These are phyloP conservation scores for Calephelis perditalis DNA, from an alignment of 2,888 invertebrate genomes.

Conservation along the genomic window DNA sequence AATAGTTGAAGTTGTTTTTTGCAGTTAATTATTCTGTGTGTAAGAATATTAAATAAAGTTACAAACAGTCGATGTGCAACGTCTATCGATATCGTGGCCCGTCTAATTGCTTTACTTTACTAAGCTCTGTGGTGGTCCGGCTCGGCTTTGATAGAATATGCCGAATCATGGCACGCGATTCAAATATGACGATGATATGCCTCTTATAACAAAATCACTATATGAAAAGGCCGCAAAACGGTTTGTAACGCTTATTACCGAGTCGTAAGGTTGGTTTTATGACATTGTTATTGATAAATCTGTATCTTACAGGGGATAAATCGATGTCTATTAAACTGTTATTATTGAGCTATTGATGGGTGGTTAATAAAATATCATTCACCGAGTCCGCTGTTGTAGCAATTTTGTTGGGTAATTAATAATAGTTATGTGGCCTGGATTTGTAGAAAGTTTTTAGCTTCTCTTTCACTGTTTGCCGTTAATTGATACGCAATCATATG, in stretches of 20 bases:
- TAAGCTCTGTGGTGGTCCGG: constrained; percentile 70
- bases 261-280: constrained; percentile 9
- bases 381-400: constrained; percentile 41
- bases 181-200: constrained; percentile 72
- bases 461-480: constrained; percentile 4
- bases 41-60: no score
- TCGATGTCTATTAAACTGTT: constrained; percentile 72
- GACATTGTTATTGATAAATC: constrained; percentile 13
- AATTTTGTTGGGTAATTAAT: constrained; percentile 40
- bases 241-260: constrained; percentile 19
- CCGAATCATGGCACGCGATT: constrained; percentile 76
- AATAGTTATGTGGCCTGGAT: constrained; percentile 18
- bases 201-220: constrained; percentile 48
- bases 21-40: no score
- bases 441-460: constrained; percentile 8
- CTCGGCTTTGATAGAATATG: constrained; percentile 65
- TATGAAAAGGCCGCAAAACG: constrained; percentile 26
- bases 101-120: constrained; percentile 33
- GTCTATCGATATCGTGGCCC: constrained; percentile 23
- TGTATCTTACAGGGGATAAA: constrained; percentile 47
- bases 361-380: constrained; percentile 72
- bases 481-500: not conserved
- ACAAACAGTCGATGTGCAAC: not conserved
- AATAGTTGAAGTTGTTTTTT: no score
- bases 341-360: constrained; percentile 64